Conservation (phyloP, 2,888 invertebrate genomes). For the Pinctada fucata region DNA sequence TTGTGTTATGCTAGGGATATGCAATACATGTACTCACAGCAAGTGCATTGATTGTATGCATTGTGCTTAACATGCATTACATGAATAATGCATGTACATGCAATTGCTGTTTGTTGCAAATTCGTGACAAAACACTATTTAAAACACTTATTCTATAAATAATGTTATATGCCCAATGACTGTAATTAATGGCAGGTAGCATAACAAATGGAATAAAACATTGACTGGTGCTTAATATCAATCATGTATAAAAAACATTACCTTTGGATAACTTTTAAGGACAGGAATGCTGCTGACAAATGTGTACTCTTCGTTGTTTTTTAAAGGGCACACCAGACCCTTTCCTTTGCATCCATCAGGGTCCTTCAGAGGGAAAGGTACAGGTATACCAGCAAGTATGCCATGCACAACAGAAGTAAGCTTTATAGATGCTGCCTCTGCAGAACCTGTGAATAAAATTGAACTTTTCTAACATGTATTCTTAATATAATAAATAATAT, state of each 20-base stretch:
- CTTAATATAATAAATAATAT: not conserved
- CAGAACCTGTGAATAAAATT: not conserved
- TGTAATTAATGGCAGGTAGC: too few species aligned
- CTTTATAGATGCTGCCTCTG: not conserved
- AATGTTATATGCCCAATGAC: too few species aligned
- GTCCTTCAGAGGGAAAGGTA: constrained; percentile 86
- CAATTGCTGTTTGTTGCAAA: too few species aligned
- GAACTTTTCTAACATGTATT: not conserved
- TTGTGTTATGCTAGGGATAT: too few species aligned
- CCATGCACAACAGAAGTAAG: constrained; percentile 82
- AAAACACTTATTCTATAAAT: too few species aligned
- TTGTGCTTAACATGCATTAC: too few species aligned
- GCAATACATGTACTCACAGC: too few species aligned
- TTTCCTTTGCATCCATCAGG: constrained; percentile 84
- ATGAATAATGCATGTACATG: too few species aligned
- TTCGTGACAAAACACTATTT: too few species aligned
- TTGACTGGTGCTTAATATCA: too few species aligned
- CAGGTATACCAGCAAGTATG: constrained; percentile 83
- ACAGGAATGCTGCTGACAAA: constrained; percentile 61
- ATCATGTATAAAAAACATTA: constrained; percentile 21
- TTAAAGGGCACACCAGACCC: constrained; percentile 86
- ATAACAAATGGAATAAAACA: too few species aligned
- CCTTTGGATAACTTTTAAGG: constrained; percentile 59
- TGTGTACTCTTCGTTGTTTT: constrained; percentile 56
- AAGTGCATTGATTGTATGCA: too few species aligned